These are phyloP conservation scores for Nothobranchius furzeri DNA, from an alignment of 2,113 vertebrate genomes.

Conservation along the genomic window DNA sequence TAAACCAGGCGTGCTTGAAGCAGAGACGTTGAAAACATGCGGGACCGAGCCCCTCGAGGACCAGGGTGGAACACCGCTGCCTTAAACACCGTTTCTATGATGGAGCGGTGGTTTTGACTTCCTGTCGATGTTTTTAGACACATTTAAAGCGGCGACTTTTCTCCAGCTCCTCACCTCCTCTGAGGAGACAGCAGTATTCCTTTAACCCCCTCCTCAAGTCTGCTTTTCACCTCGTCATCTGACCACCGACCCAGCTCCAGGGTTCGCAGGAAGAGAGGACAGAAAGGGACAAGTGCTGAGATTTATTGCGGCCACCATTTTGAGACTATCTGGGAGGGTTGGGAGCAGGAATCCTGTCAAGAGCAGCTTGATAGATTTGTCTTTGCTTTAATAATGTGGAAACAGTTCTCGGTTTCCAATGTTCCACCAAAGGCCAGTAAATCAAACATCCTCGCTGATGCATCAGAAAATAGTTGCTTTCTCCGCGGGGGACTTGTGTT, in stretches of 20 bases:
- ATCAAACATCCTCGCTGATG: conserved; percentile 60
- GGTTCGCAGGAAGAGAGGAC: conserved; percentile 33
- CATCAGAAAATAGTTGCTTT: conserved; percentile 13
- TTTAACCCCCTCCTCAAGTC: conserved; percentile 68
- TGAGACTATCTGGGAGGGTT: conserved; percentile 35
- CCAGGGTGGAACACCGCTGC: too few species aligned
- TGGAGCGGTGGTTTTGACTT: conserved; percentile 67
- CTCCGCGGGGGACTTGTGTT: conserved; percentile 38
- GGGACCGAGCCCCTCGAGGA: too few species aligned
- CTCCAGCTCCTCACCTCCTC: conserved; percentile 67
- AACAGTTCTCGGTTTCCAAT: conserved; percentile 68
- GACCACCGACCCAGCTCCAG: conserved; percentile 56
- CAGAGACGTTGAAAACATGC: too few species aligned
- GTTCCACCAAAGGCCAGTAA: conserved; percentile 63
- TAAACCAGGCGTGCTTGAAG: too few species aligned
- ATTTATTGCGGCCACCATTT: conserved; percentile 70
- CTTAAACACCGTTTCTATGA: conserved; percentile 39
- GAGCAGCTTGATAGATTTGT: conserved; percentile 62
- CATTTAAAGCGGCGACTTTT: conserved; percentile 74
- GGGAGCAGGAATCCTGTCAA: conserved; percentile 37
- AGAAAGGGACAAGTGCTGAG: conserved; percentile 34
- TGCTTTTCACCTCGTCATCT: conserved; percentile 51
- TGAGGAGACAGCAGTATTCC: conserved; percentile 76
- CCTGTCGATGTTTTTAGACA: conserved; percentile 76
- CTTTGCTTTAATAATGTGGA: conserved; percentile 72